A percentile compares a stretch with the other conserved stretches of the same genome.
Conservation (phyloP, 1,140 invertebrate species). For the Macrobrachium nipponense region DNA sequence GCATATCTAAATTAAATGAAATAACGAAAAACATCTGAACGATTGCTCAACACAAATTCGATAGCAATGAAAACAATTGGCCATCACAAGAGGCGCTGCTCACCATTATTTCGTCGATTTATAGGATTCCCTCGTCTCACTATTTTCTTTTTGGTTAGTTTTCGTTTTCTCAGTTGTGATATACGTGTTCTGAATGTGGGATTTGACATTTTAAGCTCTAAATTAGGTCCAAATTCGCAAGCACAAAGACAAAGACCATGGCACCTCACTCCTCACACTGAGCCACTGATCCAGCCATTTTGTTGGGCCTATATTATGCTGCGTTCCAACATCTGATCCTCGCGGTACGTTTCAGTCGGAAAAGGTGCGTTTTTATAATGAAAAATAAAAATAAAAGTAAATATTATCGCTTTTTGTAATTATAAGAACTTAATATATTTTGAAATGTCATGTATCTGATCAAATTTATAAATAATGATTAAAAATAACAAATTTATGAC, state of each 20-base stretch:
- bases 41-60: conserved; percentile 38
- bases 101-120: conserved; percentile 57
- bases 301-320: conserved; percentile 33
- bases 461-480: too few relatives aligned
- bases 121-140: conserved; percentile 47
- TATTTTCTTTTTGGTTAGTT: conserved; percentile 56
- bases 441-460: too few relatives aligned
- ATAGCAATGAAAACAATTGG: conserved; percentile 56
- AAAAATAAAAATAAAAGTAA: too few relatives aligned
- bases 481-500: too few relatives aligned
- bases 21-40: neutral
- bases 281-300: conserved; percentile 60
- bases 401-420: too few relatives aligned
- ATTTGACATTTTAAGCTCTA: conserved; percentile 39
- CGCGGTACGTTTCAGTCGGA: too few relatives aligned
- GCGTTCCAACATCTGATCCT: too few relatives aligned
- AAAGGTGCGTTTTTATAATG: too few relatives aligned
- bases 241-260: conserved; percentile 51
- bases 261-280: conserved; percentile 40
- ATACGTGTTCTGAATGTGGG: conserved; percentile 49
- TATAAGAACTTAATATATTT: too few relatives aligned
- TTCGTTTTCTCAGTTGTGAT: conserved; percentile 48
- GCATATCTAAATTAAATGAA: neutral
- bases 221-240: conserved; percentile 37
- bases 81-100: conserved; percentile 28